Base-by-base conservation (phyloP, 2,888 invertebrate species). In the Lycaena phlaeas region DNA sequence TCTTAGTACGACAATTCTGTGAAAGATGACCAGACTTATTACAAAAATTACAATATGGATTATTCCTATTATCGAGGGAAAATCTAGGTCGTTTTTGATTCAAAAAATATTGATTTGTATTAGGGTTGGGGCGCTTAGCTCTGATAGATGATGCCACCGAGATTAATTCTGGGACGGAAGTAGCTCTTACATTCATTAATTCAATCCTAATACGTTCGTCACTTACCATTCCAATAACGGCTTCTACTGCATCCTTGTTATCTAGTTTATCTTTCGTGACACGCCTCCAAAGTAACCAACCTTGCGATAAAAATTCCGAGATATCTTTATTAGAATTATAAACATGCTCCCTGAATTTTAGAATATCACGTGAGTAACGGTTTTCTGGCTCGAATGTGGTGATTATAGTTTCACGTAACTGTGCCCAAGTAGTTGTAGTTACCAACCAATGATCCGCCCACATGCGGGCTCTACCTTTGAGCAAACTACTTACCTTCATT, bases 391-490 rank as follows among this genome's bases (percentile, higher is more conserved):
- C 56, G 42, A 56, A 57, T 0, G 49, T 51, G 0, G 31, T 39
- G 1, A 41, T 40, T 3, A 45, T 26, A n/a, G 14, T 40, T 6
- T 44, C 30, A 1, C 51, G 48, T 30, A 56, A 38, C 26, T 58
- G 54, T 3, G 49, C 36, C 54, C 57, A 61, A 1, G 56, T 28
- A 0, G 48, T 17, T 0, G 60, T 59, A 0, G 51, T 44, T 1
- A 57, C 54, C 1, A 57, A 14, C 57, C 56, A 57, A 14, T 54
- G 40, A 14, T 59, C 58, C 6, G 44, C 50, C 57, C 56, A 57
- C 25, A 56, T 27, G 18, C 44, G 51, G 2, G 57, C 59, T 2
- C 59, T 49, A 1, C 59, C 58, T 38, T 56, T 58, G 0, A 61
- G 38, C 10, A 59, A 37, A 27, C 54, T 49, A 5, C 45, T 31